phyloP scores from a whole-genome alignment of 2,113 vertebrate genomes.

The Petromus typicus region DNA sequence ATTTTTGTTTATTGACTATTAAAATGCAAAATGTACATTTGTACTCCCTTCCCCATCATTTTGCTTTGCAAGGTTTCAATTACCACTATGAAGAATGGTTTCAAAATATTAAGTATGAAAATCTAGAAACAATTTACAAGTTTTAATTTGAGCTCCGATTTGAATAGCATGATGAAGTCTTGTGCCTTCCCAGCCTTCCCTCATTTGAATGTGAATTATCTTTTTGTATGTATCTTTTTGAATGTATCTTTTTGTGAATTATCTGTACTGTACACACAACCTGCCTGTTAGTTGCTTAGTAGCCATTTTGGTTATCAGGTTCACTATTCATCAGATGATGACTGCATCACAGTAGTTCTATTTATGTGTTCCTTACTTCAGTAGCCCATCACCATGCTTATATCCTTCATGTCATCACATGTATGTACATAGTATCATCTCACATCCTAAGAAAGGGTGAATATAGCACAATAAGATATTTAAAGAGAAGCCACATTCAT shows the following conservation, averaged over 20 bases:
- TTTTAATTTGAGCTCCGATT: background rate
- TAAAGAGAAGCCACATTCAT: background rate
- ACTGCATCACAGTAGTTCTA: background rate
- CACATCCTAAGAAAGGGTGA: background rate
- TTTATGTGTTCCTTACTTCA: background rate
- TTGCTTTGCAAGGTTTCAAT: background rate
- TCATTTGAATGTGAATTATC: background rate
- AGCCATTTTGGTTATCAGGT: background rate
- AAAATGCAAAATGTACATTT: background rate
- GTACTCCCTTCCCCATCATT: background rate
- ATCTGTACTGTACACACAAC: background rate
- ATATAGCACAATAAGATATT: background rate
- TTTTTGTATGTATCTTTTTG: background rate
- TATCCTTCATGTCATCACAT: background rate
- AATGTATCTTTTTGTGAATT: background rate
- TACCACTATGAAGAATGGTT: background rate
- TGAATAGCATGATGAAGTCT: background rate
- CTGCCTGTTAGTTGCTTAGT: background rate
- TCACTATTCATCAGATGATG: background rate
- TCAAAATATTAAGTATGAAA: background rate
- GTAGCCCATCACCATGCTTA: background rate
- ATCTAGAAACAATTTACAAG: background rate
- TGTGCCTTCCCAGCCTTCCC: background rate
- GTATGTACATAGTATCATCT: background rate
- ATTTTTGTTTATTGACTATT: conserved; percentile 39